Evolutionary conservation across 2,888 invertebrate genomes (phyloP).

Genomic region (Eristalis tenax): DNA sequence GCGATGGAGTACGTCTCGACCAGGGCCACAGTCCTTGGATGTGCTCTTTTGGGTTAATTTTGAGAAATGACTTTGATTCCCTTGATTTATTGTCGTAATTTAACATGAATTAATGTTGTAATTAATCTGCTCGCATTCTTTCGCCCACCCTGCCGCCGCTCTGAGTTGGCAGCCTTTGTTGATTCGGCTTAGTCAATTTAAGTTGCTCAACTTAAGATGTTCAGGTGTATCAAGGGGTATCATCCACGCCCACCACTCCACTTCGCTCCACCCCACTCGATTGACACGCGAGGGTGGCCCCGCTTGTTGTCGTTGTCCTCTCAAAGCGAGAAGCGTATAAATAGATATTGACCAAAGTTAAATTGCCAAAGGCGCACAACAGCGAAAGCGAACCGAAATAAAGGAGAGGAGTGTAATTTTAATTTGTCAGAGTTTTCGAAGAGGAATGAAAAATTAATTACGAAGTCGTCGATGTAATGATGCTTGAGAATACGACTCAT

Average conservation of each 20-base stretch:
- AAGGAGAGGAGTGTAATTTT: neutral
- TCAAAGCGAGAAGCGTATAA: conserved; percentile 8
- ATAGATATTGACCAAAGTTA: conserved; percentile 35
- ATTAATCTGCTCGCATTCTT: conserved; percentile 76
- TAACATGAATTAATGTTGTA: conserved; percentile 79
- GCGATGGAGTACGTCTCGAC: neutral
- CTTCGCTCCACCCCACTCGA: neutral
- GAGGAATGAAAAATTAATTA: conserved; percentile 22
- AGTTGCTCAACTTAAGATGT: conserved; percentile 24
- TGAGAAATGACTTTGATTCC: conserved; percentile 80
- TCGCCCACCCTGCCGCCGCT: neutral
- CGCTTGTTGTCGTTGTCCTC: neutral
- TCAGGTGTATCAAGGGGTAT: conserved; percentile 21
- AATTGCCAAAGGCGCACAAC: neutral
- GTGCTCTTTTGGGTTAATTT: conserved; percentile 77
- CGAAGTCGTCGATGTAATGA: conserved; percentile 2
- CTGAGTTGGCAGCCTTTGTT: conserved; percentile 2
- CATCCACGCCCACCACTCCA: neutral
- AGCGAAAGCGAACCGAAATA: neutral
- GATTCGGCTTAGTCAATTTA: conserved; percentile 33
- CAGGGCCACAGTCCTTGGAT: neutral
- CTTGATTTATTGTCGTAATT: conserved; percentile 80
- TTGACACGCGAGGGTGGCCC: neutral
- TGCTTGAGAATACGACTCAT: conserved; percentile 21
- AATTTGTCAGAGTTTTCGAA: conserved; percentile 5